Conservation (phyloP, 2,888 invertebrate species). For the Nomada lathburiana region DNA sequence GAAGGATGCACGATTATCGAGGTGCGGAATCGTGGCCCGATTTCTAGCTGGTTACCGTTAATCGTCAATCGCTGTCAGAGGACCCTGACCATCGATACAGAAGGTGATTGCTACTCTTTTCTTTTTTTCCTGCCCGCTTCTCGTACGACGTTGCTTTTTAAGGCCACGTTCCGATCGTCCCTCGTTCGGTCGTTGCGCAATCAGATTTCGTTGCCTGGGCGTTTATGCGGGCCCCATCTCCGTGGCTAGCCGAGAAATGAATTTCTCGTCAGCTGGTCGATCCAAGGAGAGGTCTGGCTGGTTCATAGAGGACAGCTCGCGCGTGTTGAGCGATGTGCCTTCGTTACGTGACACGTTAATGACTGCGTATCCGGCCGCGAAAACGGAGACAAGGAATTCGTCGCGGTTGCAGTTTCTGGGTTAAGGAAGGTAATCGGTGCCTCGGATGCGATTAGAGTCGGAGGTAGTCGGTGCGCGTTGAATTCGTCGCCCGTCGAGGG, state of each 20-base stretch:
- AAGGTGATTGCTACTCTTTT: slow-evolving; percentile 58
- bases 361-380: slow-evolving; percentile 22
- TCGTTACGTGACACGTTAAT: slow-evolving; percentile 43
- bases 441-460: background rate
- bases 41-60: slow-evolving; percentile 40
- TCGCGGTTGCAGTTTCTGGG: slow-evolving; percentile 40
- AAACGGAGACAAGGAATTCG: slow-evolving; percentile 47
- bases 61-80: slow-evolving; percentile 30
- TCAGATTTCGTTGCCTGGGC: slow-evolving; percentile 7
- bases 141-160: slow-evolving; percentile 41
- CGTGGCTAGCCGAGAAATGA: background rate
- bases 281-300: background rate
- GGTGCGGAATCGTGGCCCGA: slow-evolving; percentile 20
- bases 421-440: slow-evolving; percentile 19
- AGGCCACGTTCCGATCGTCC: slow-evolving; percentile 31
- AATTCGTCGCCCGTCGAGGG: background rate
- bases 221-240: slow-evolving; percentile 16
- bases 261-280: slow-evolving; percentile 8
- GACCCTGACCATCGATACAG: slow-evolving; percentile 25
- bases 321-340: slow-evolving; percentile 28
- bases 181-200: slow-evolving; percentile 29
- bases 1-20: slow-evolving; percentile 19
- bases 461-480: background rate
- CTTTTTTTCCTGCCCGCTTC: background rate
- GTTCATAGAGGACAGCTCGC: background rate